phyloP scores from a whole-genome alignment of 2,888 invertebrate genomes.

The Seira ritae region DNA sequence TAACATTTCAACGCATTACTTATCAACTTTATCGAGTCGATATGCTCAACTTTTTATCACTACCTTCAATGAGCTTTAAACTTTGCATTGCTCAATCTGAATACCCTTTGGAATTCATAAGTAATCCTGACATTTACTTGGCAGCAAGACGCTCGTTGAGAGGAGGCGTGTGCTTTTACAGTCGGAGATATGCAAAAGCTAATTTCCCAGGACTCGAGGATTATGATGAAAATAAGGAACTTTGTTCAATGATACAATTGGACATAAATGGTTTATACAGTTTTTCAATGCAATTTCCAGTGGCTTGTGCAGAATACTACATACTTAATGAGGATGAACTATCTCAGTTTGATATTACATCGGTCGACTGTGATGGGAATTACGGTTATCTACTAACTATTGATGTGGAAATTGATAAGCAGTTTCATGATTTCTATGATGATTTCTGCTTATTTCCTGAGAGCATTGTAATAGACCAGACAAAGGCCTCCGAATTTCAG shows the following conservation, averaged over 20 bases:
- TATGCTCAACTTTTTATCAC: background rate
- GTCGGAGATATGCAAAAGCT: background rate
- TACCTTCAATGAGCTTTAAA: constrained; percentile 3
- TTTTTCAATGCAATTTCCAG: background rate
- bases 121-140: background rate
- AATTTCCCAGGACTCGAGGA: background rate
- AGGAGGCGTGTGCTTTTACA: constrained; percentile 3
- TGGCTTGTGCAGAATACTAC: constrained; percentile 5
- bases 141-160: background rate
- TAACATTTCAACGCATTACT: background rate
- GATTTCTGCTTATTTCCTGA: constrained; percentile 14
- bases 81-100: background rate
- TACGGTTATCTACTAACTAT: constrained; percentile 12
- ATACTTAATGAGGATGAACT: constrained; percentile 8
- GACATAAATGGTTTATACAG: constrained; percentile 18
- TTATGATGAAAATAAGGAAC: background rate
- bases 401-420: background rate
- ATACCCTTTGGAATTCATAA: background rate
- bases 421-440: constrained; percentile 6
- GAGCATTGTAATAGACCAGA: constrained; percentile 1
- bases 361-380: constrained; percentile 6
- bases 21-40: background rate
- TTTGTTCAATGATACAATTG: background rate
- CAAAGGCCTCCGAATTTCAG: constrained; percentile 12
- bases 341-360: background rate